Percentiles rank a stretch among this genome's conserved stretches.
Evolutionary conservation across 2,113 vertebrate species (phyloP).

Genomic region (Perccottus glenii): DNA sequence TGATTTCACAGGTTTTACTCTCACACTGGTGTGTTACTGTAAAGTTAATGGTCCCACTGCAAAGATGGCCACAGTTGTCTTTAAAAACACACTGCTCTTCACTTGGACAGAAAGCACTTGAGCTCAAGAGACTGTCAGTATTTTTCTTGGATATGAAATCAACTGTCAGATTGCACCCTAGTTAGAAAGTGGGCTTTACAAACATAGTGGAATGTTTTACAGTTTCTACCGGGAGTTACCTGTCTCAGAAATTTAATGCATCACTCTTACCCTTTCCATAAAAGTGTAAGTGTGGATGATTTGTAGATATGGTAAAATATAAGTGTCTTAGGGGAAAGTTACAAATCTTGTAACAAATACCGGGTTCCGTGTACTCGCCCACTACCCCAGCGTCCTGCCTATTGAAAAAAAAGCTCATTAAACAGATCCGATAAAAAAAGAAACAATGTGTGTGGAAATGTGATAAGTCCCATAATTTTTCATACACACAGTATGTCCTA

Average conservation of each 20-base stretch:
- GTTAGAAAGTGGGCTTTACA: constrained; percentile 50
- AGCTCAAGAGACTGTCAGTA: constrained; percentile 41
- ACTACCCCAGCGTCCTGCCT: no score
- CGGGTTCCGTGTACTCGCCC: no score
- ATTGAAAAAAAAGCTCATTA: no score
- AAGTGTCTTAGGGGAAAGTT: no score
- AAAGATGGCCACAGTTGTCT: constrained; percentile 38
- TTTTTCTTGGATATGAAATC: constrained; percentile 68
- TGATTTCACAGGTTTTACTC: constrained; percentile 54
- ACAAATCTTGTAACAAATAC: no score
- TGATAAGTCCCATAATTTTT: no score
- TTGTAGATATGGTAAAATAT: no score
- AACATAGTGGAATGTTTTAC: constrained; percentile 59
- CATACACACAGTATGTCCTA: no score
- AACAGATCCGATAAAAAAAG: no score
- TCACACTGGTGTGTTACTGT: constrained; percentile 60
- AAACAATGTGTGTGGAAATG: no score
- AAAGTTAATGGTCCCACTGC: constrained; percentile 68
- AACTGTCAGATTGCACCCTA: constrained; percentile 35
- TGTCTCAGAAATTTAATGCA: neutral
- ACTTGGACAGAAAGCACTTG: constrained; percentile 42
- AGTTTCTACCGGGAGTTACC: constrained; percentile 30
- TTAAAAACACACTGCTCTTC: constrained; percentile 53
- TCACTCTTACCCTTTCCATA: neutral
- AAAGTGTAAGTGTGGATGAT: no score